Base-by-base conservation (phyloP, 2,888 invertebrate species). In the Mamestra brassicae region DNA sequence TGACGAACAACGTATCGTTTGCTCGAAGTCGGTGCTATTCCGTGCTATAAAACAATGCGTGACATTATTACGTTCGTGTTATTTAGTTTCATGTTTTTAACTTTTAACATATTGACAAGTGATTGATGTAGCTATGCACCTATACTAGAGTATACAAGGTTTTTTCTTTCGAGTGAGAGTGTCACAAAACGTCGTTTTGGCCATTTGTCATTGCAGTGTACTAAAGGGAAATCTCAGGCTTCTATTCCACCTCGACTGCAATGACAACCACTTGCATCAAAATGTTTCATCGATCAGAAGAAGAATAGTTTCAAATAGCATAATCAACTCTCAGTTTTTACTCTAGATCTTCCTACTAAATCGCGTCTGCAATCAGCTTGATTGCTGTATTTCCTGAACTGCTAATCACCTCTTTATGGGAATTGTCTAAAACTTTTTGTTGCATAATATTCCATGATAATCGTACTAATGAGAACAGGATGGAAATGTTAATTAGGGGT, bases 51-150 rank as follows among this genome's bases (percentile, higher is more conserved):
- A 72, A 58, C 52, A 52, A 50, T 50, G 34, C 74, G 64, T 58
- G 65, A 74, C 34, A 65, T 74, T 65, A 52, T 74, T 65, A 60
- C 75, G 26, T 45, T 42, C 52, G 26, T 45, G 34, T 13, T 36
- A 17, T 13, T 45, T 61, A 72, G 13, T 71, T 58, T 38, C 1
- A 62, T 55, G 61, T 47, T 62, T 42, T 5, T 36, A n/a, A 61
- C 6, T 42, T 61, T 61, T 5, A n/a, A 61, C 4, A 42, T 42
- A 42, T 42, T 55, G 26, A 65, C n/a, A 36, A 36, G 64, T 65
- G n/a, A 65, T 65, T 52, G n/a, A 36, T 52, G 36, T 10, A 47
- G 47, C 47, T 45, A 45, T 45, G 45, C 45, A 10, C 10, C 11
- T 47, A 11, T 13, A 47, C 11, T 47, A 47, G 47, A 47, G 11